These are phyloP conservation scores for Eustalomyia histrio DNA, from an alignment of 2,888 invertebrate species.

Conservation along the genomic window DNA sequence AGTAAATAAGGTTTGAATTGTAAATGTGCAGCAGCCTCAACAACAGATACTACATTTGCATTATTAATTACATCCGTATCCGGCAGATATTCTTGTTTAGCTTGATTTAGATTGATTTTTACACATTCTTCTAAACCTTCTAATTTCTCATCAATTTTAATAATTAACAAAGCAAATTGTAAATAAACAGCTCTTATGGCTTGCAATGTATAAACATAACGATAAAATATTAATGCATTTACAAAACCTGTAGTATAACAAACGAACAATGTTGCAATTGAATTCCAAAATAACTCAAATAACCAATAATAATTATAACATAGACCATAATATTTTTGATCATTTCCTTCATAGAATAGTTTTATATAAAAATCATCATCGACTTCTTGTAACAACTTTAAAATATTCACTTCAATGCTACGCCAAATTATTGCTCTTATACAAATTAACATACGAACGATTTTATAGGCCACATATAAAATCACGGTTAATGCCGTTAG, in stretches of 20 bases:
- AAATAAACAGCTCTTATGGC: constrained; percentile 69
- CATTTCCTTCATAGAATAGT: constrained; percentile 33
- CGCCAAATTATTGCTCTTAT: constrained; percentile 61
- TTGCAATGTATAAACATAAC: constrained; percentile 60
- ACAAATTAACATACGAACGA: constrained; percentile 63
- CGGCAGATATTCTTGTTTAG: constrained; percentile 27
- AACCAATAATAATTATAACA: constrained; percentile 37
- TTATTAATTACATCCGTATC: constrained; percentile 28
- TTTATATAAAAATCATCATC: constrained; percentile 52
- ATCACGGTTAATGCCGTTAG: background rate
- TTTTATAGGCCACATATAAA: constrained; percentile 63
- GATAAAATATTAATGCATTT: background rate
- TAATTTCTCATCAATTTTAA: constrained; percentile 68
- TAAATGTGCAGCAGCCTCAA: too few relatives aligned
- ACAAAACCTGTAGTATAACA: background rate
- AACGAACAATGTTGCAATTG: background rate
- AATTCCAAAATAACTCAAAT: background rate
- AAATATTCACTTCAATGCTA: constrained; percentile 54
- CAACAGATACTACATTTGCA: background rate
- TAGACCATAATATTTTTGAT: background rate
- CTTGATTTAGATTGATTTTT: constrained; percentile 20
- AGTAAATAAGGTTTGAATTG: constrained; percentile 20
- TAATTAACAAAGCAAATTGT: constrained; percentile 67
- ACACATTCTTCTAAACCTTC: constrained; percentile 26
- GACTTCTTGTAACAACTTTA: constrained; percentile 34